Conservation (phyloP, 2,888 invertebrate species). For the Aleiodes alternator region DNA sequence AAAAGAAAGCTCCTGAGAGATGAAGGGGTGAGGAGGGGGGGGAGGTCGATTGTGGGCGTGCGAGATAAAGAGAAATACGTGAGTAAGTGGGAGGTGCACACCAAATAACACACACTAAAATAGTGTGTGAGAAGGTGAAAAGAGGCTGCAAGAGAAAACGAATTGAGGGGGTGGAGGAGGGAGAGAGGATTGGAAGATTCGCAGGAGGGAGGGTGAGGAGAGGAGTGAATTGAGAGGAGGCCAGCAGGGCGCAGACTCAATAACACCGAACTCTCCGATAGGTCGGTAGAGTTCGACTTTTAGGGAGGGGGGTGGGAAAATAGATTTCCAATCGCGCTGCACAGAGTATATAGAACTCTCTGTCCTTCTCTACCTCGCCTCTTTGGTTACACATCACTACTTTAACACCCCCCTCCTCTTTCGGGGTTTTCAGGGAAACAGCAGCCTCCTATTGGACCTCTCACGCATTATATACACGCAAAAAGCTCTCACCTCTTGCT, state of each 20-base stretch:
- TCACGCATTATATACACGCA: constrained; percentile 65
- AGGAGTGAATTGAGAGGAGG: constrained; percentile 33
- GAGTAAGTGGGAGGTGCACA: constrained; percentile 48
- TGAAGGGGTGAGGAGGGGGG: constrained; percentile 35
- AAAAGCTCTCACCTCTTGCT: constrained; percentile 70
- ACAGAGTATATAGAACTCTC: constrained; percentile 55
- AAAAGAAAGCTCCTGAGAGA: neutral
- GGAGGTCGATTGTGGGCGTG: constrained; percentile 49
- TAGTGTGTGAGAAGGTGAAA: constrained; percentile 37
- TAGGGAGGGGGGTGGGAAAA: constrained; percentile 75
- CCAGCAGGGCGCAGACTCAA: constrained; percentile 74
- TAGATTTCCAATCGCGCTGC: constrained; percentile 75
- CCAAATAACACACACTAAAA: constrained; percentile 26
- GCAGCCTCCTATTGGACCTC: constrained; percentile 49
- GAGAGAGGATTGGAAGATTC: constrained; percentile 36
- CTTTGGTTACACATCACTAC: constrained; percentile 34
- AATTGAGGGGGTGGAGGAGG: constrained; percentile 28
- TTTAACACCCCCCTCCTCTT: constrained; percentile 40
- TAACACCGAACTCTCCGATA: constrained; percentile 75
- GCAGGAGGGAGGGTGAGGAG: constrained; percentile 26
- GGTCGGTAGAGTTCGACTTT: constrained; percentile 74
- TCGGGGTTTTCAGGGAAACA: constrained; percentile 53
- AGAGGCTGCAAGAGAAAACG: constrained; percentile 35
- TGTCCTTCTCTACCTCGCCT: constrained; percentile 46
- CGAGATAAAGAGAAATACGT: constrained; percentile 53